phyloP scores from a whole-genome alignment of 2,113 vertebrate genomes.

The Chloebia gouldiae region DNA sequence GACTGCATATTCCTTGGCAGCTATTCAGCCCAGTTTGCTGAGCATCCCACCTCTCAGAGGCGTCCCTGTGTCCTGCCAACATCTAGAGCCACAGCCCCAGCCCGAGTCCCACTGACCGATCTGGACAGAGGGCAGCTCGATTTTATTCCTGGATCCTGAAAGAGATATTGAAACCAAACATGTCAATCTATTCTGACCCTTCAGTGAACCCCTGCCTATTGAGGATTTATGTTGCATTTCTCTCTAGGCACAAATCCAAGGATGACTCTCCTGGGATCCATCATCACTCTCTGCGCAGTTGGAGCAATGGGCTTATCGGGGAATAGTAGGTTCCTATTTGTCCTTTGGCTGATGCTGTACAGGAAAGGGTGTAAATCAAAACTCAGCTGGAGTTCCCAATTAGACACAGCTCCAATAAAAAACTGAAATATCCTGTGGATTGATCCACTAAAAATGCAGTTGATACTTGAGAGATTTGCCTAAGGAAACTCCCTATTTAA shows the following conservation, averaged over 20 bases:
- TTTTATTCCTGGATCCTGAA: background rate
- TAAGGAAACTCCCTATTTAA: background rate
- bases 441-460: background rate
- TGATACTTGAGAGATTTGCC: background rate
- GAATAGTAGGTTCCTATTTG: background rate
- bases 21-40: too few relatives aligned
- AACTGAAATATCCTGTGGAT: background rate
- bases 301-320: background rate
- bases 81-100: background rate
- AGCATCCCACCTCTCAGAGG: background rate
- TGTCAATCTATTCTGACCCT: background rate
- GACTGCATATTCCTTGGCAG: background rate
- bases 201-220: background rate
- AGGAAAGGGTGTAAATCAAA: background rate
- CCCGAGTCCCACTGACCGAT: background rate
- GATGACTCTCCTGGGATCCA: background rate
- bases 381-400: background rate
- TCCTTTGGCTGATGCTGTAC: background rate
- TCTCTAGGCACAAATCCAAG: background rate
- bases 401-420: background rate
- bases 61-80: background rate
- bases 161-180: background rate
- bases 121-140: background rate
- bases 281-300: background rate
- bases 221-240: background rate